Percentiles rank a stretch among this genome's conserved stretches.
These are phyloP conservation scores for Euglossa dilemma DNA, from an alignment of 1,140 invertebrate genomes.

Conservation along the genomic window DNA sequence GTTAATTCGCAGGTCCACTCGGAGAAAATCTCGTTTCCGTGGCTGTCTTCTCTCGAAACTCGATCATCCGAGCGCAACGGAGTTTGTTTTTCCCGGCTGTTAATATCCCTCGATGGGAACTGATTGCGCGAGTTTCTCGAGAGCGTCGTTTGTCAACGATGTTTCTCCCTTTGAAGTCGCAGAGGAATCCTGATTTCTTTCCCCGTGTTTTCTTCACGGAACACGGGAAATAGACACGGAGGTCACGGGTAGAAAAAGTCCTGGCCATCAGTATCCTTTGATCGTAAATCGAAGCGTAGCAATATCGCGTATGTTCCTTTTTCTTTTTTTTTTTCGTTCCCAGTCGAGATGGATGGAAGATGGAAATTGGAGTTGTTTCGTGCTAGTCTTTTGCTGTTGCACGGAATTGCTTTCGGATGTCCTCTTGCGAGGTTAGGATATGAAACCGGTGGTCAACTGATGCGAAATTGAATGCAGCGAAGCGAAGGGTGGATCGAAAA, in stretches of 20 bases:
- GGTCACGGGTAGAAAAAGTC: not conserved
- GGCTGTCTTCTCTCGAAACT: no score
- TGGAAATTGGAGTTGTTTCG: not conserved
- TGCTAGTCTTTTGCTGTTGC: no score
- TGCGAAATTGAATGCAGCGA: no score
- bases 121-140: not conserved
- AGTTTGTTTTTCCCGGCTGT: not conserved
- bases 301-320: not conserved
- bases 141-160: not conserved
- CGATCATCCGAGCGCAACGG: not conserved
- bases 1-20: slow-evolving; percentile 51
- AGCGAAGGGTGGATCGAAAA: no score
- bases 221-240: not conserved
- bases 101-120: no score
- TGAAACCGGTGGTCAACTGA: no score
- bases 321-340: not conserved
- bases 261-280: not conserved
- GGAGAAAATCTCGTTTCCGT: not conserved
- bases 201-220: no score
- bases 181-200: not conserved
- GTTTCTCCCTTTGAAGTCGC: not conserved
- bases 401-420: no score
- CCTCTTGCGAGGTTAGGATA: no score
- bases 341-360: not conserved
- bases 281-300: not conserved